phyloP scores from a whole-genome alignment of 2,797 vertebrate species.

The Pelodytes ibericus region DNA sequence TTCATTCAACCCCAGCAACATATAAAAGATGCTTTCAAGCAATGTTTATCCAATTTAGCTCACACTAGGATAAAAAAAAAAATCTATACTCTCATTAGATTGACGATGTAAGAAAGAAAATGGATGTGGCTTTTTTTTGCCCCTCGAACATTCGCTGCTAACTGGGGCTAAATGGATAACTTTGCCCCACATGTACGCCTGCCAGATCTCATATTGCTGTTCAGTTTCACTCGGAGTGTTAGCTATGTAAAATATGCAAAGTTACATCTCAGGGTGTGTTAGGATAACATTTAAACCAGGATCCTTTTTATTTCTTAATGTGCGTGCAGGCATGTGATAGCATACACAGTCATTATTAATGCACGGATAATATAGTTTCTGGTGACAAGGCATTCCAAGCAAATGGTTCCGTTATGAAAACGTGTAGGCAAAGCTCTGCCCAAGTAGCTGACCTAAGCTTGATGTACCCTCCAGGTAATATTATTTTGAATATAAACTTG shows the following conservation, averaged over 20 bases:
- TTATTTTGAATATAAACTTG: too few species aligned
- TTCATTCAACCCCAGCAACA: slow-evolving; percentile 1
- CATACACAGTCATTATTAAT: neutral
- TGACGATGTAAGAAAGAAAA: neutral
- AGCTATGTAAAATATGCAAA: slow-evolving; percentile 24
- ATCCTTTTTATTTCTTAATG: neutral
- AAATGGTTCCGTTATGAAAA: too few species aligned
- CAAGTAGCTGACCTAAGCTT: too few species aligned
- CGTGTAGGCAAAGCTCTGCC: too few species aligned
- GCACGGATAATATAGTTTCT: too few species aligned
- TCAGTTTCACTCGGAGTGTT: neutral
- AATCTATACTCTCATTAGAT: slow-evolving; percentile 1
- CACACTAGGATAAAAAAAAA: slow-evolving; percentile 17
- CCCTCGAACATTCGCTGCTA: slow-evolving; percentile 1
- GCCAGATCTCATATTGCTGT: neutral
- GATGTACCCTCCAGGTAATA: too few species aligned
- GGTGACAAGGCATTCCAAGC: too few species aligned
- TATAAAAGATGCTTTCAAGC: slow-evolving; percentile 4
- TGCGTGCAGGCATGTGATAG: neutral
- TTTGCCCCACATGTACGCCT: neutral
- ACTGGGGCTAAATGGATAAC: slow-evolving; percentile 6
- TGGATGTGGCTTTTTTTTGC: neutral
- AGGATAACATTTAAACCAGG: neutral
- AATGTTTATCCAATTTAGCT: slow-evolving; percentile 3
- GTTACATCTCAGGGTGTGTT: slow-evolving; percentile 16